Base-by-base conservation (phyloP, 2,797 vertebrate species). In the Phrynocephalus forsythii region DNA sequence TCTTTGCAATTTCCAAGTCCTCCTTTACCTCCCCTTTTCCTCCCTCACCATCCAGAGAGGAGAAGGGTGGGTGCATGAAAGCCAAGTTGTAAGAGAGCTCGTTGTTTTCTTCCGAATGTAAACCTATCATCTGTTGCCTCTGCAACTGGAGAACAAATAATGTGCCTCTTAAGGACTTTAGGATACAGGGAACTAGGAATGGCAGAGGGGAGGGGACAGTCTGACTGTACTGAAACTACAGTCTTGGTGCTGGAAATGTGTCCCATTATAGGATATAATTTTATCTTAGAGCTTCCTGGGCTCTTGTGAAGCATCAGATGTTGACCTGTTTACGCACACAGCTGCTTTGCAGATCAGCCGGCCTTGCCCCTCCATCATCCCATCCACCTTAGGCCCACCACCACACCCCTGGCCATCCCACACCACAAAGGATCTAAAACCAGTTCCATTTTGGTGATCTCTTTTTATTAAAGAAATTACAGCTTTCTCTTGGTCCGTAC, bases 381-480 rank as follows among this genome's bases (percentile, higher is more conserved):
- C 5, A 28, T 22, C 48, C 18, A 13, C 3, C 16, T 22, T 5
- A 1, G 15, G 6, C 16, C 15, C 15, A 52, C 2, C 33, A 33
- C 69, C 13, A 30, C 18, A 30, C 18, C 20, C 16, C 30, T 26
- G 6, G 3, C 9, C n/a, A 15, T 18, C 9, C 26, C 56, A 75
- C 5, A 8, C 38, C 56, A 15, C n/a, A 67, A 67, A 22, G 10
- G 11, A 67, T 28, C 6, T 13, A 33, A 48, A 77, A 26, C 44
- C 71, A 2, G 22, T 44, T 77, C 63, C 33, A 76, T 88, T 85
- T 63, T 69, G 79, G 60, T 60, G 48, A 76, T 88, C 56, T 80
- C 60, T 85, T 88, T 88, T 88, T 88, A 88, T 88, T 88, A 88
- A 88, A 88, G 87, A 85, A 81, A 16, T 3, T 84, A 88, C 78